phyloP scores from a whole-genome alignment of 2,797 vertebrate genomes.

The Balearica regulorum region DNA sequence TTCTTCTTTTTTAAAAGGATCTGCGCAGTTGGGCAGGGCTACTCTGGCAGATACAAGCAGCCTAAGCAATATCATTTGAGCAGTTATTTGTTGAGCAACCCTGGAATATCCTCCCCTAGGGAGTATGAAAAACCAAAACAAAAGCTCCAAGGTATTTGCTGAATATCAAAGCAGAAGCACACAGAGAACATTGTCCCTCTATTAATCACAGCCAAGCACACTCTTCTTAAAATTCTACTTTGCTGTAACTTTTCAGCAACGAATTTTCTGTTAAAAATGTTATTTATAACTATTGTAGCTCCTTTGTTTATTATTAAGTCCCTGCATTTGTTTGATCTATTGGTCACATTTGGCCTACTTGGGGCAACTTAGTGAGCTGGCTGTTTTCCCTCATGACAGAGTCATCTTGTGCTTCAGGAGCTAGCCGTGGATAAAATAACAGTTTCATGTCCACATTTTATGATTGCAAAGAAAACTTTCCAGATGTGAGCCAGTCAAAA shows the following conservation, averaged over 20 bases:
- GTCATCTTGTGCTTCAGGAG: conserved; percentile 16
- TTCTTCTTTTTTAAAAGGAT: conserved; percentile 19
- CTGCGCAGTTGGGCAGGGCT: conserved; percentile 9
- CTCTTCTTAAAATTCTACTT: neutral
- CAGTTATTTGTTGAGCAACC: conserved; percentile 52
- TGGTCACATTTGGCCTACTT: neutral
- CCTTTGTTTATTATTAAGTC: neutral
- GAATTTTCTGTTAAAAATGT: neutral
- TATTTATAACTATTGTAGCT: neutral
- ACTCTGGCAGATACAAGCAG: conserved; percentile 35
- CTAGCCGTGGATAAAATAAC: neutral
- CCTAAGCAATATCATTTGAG: conserved; percentile 29
- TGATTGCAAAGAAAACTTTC: conserved; percentile 1
- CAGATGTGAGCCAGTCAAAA: neutral
- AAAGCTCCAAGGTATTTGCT: conserved; percentile 46
- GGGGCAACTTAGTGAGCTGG: neutral
- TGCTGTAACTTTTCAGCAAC: neutral
- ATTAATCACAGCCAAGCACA: neutral
- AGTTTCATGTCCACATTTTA: neutral
- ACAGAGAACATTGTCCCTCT: neutral
- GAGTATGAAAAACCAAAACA: conserved; percentile 46
- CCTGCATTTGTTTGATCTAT: neutral
- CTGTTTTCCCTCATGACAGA: neutral
- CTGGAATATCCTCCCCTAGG: conserved; percentile 51
- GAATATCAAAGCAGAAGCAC: conserved; percentile 48